Evolutionary conservation across 2,797 vertebrate species (phyloP).

Genomic region (Anabas testudineus): DNA sequence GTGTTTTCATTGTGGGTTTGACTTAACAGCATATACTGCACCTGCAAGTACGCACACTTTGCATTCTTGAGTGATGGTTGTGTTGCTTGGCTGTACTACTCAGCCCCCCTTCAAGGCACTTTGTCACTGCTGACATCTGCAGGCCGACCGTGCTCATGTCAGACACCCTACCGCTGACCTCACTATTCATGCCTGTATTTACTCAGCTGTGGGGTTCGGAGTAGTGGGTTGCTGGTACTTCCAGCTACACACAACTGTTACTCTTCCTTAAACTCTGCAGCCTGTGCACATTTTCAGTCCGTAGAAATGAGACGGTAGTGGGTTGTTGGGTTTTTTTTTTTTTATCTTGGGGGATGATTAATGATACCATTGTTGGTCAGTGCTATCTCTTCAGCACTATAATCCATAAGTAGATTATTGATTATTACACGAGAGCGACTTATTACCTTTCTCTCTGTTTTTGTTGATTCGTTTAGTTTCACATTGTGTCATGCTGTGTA

Average conservation of each 20-base stretch:
- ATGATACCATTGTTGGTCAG: neutral
- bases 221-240: neutral
- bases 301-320: constrained; percentile 3
- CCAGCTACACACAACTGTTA: constrained; percentile 1
- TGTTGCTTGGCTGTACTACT: neutral
- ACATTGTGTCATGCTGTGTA: neutral
- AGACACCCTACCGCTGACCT: constrained; percentile 46
- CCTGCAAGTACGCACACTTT: neutral
- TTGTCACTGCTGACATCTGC: constrained; percentile 76
- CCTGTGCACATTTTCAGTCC: neutral
- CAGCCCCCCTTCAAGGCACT: constrained; percentile 33
- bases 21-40: neutral
- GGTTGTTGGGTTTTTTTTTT: neutral
- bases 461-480: neutral
- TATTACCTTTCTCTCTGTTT: neutral
- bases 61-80: neutral
- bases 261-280: neutral
- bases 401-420: neutral
- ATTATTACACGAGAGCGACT: no score
- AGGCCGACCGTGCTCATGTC: constrained; percentile 56
- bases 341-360: neutral
- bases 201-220: constrained; percentile 28
- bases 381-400: accelerated
- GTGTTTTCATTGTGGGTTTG: neutral
- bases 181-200: constrained; percentile 26